A percentile compares a stretch with the other conserved stretches of the same genome.
phyloP scores from a whole-genome alignment of 2,113 vertebrate genomes.

The Saccopteryx leptura region DNA sequence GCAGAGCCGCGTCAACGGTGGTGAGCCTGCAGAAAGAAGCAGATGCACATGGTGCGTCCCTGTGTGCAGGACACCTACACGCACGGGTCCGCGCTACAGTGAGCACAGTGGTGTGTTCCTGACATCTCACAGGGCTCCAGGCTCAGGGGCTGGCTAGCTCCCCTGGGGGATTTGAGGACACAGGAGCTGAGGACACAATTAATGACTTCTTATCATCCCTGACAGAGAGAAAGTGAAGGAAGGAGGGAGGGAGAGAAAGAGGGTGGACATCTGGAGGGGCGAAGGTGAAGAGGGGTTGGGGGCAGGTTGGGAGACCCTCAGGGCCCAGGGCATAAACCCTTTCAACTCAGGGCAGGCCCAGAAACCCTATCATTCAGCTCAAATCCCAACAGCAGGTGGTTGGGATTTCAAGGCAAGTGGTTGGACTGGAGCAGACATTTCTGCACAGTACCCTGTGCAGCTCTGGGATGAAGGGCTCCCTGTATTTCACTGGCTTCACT shows the following conservation, averaged over 20 bases:
- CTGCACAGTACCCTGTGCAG: not conserved
- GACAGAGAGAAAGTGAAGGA: not conserved
- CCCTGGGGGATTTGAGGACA: constrained; percentile 62
- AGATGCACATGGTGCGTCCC: accelerated
- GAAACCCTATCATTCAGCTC: not conserved
- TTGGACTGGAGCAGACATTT: not conserved
- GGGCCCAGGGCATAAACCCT: not conserved
- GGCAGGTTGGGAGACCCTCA: not conserved
- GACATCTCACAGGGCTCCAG: constrained; percentile 46
- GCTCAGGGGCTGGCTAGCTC: constrained; percentile 72
- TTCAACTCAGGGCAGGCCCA: not conserved
- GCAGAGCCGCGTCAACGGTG: accelerated
- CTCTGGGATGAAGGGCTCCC: not conserved
- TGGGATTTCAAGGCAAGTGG: not conserved
- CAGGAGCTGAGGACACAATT: constrained; percentile 67
- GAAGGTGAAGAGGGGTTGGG: not conserved
- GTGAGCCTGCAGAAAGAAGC: not conserved
- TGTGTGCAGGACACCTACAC: accelerated
- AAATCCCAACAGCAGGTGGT: not conserved
- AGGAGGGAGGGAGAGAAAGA: not conserved
- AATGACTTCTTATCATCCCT: constrained; percentile 80
- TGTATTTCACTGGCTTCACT: not conserved
- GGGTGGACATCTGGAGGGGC: not conserved
- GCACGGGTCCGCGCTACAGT: accelerated
- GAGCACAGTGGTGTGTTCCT: not conserved